phyloP scores from a whole-genome alignment of 2,797 vertebrate genomes.

The Amblyraja radiata region DNA sequence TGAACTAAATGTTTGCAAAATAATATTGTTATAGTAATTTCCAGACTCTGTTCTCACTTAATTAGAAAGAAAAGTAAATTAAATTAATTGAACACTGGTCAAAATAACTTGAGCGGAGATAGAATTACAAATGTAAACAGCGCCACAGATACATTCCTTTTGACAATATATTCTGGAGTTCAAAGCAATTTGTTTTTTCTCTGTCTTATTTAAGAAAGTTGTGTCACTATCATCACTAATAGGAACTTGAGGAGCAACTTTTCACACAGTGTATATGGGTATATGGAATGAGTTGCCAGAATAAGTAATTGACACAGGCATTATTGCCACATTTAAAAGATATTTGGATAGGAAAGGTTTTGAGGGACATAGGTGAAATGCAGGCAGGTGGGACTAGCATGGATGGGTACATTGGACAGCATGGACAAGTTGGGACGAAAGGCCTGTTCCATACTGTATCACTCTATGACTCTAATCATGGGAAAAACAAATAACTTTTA shows the following conservation, averaged over 20 bases:
- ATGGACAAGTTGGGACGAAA: too few relatives aligned
- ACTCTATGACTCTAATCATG: background rate
- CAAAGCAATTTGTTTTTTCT: constrained; percentile 10
- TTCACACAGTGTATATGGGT: too few relatives aligned
- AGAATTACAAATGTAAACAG: constrained; percentile 19
- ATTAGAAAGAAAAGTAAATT: constrained; percentile 25
- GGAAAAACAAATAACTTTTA: background rate
- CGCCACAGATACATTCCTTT: background rate
- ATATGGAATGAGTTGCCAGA: too few relatives aligned
- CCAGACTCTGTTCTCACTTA: constrained; percentile 26
- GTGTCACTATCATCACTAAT: background rate
- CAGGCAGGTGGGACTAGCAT: too few relatives aligned
- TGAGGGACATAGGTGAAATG: too few relatives aligned
- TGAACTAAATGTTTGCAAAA: background rate
- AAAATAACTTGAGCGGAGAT: constrained; percentile 17
- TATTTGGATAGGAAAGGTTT: too few relatives aligned
- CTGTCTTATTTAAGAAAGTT: background rate
- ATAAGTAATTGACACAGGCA: too few relatives aligned
- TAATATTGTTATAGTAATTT: constrained; percentile 16
- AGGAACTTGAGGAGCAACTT: too few relatives aligned
- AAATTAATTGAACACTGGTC: constrained; percentile 27
- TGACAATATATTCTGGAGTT: background rate
- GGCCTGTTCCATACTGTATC: too few relatives aligned
- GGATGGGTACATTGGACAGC: too few relatives aligned
- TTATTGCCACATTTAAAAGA: too few relatives aligned